Percentiles rank a stretch among this genome's conserved stretches.
phyloP scores from a whole-genome alignment of 2,113 vertebrate species.

The Rhinopithecus roxellana region DNA sequence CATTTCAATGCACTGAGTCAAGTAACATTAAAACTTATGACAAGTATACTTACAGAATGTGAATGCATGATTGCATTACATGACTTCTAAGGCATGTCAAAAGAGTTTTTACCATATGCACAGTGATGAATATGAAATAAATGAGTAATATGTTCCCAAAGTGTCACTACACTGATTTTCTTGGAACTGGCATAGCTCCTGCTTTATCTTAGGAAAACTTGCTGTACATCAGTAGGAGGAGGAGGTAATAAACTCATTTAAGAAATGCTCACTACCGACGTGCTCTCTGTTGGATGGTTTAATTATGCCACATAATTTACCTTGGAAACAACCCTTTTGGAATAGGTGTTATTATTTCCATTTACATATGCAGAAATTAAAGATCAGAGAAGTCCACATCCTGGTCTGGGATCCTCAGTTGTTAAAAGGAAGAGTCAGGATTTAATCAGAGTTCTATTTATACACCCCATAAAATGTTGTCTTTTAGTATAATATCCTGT shows the following conservation, averaged over 20 bases:
- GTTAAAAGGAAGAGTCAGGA: background rate
- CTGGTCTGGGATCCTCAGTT: background rate
- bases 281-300: background rate
- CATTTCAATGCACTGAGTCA: constrained; percentile 50
- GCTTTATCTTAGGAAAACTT: background rate
- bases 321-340: background rate
- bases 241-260: background rate
- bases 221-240: background rate
- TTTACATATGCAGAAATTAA: constrained; percentile 19
- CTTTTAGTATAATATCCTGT: background rate
- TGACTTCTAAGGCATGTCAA: constrained; percentile 41
- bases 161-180: background rate
- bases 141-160: constrained; percentile 41
- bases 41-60: constrained; percentile 13
- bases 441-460: constrained; percentile 49
- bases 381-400: constrained; percentile 25
- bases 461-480: background rate
- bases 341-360: background rate
- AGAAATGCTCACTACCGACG: background rate
- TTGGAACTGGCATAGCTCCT: background rate
- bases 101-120: constrained; percentile 28
- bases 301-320: constrained; percentile 19
- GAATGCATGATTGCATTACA: constrained; percentile 31
- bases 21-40: constrained; percentile 51
- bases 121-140: constrained; percentile 45